Base-by-base conservation (phyloP, 2,797 vertebrate genomes). In the Neomorphus geoffroyi region DNA sequence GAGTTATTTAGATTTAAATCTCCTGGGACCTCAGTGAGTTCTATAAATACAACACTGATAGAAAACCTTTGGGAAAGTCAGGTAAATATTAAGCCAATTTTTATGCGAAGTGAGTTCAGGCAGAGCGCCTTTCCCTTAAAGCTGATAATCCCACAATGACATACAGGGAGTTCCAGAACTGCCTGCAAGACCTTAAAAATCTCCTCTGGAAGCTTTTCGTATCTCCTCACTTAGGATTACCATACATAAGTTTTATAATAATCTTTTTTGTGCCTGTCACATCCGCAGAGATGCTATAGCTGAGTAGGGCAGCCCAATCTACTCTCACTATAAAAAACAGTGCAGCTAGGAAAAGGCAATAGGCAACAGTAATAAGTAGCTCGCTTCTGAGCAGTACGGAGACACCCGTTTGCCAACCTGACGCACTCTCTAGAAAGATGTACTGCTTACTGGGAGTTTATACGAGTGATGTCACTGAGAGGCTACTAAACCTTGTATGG, bases 21-120 rank as follows among this genome's bases (percentile, higher is more conserved):
- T 75, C 4, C 26, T 72, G 50, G 74, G 66, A 64, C 4, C 3
- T 66, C 10, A 3, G 5, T 41, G 14, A 74, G 12, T 56, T 82
- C 50, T 60, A 8, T 56, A 50, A 66, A 51, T 11, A n/a, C 0
- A 4, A 11, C 4, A 58, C 11, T 27, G 15, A 7, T 19, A 71
- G 9, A 2, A 65, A 81, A 67, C 3, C 2, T 0, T 17, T 48
- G 8, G 13, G 24, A 77, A 8, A 3, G 15, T 22, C 6, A 5
- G 9, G 11, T 3, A 67, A 78, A 69, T 43, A 54, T 3, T 2
- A 74, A 22, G 27, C 8, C 7, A n/a, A 24, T 18, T 83, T 86
- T 83, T 83, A 53, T 60, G 14, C 15, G 83, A 3, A 17, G 1
- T 2, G 5, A 22, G 27, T 51, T 33, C 43, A 66, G 27, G 27